These are phyloP conservation scores for Rhingia campestris DNA, from an alignment of 2,888 invertebrate genomes.

Conservation along the genomic window DNA sequence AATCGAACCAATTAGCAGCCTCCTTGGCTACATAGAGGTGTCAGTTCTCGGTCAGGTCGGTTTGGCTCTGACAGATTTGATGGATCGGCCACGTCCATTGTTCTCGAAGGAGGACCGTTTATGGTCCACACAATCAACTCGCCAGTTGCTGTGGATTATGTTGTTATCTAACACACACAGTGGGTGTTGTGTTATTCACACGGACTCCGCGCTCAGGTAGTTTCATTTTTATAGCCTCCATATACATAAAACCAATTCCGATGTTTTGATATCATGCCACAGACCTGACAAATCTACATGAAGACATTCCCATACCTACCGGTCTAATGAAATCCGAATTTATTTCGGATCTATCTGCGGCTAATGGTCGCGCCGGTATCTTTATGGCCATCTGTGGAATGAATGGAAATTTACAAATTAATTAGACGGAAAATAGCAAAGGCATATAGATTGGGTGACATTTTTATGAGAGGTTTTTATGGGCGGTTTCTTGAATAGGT, in stretches of 20 bases:
- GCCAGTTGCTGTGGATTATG: neutral
- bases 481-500: neutral
- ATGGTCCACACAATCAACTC: neutral
- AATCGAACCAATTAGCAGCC: conserved; percentile 68
- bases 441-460: conserved; percentile 24
- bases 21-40: conserved; percentile 47
- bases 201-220: conserved; percentile 32
- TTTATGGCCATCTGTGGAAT: conserved; percentile 42
- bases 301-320: neutral
- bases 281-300: conserved; percentile 18
- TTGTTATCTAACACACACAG: conserved; percentile 2
- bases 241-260: conserved; percentile 49
- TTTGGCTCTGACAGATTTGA: conserved; percentile 51
- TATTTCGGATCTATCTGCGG: conserved; percentile 28
- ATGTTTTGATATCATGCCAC: conserved; percentile 2
- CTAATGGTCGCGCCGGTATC: conserved; percentile 49
- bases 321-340: conserved; percentile 41
- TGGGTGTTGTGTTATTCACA: conserved; percentile 70
- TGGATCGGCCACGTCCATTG: conserved; percentile 61
- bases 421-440: conserved; percentile 24
- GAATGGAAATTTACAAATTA: conserved; percentile 61
- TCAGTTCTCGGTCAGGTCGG: conserved; percentile 56
- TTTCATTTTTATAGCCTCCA: conserved; percentile 35
- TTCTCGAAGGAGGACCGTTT: conserved; percentile 49
- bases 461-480: conserved; percentile 37